Evolutionary conservation across 2,797 vertebrate species (phyloP).

Genomic region (Australoheros facetus): DNA sequence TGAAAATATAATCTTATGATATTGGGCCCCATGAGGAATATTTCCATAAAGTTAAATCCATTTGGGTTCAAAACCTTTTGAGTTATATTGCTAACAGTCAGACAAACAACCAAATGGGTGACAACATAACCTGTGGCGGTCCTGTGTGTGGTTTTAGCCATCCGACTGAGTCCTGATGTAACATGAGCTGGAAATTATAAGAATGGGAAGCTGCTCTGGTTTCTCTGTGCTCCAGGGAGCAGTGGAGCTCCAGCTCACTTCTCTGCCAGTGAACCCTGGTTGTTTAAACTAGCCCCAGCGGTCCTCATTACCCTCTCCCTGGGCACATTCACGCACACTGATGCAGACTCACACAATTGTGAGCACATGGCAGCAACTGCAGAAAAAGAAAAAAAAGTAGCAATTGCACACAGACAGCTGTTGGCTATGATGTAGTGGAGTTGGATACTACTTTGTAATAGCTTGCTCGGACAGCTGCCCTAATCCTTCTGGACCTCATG

Average conservation of each 20-base stretch:
- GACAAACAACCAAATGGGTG: no score
- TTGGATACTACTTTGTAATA: constrained; percentile 39
- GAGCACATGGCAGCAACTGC: constrained; percentile 13
- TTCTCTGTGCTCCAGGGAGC: constrained; percentile 21
- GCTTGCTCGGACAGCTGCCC: constrained; percentile 49
- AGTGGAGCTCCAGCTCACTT: constrained; percentile 59
- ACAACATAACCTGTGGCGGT: no score
- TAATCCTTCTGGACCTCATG: constrained; percentile 41
- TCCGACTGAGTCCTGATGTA: constrained; percentile 24
- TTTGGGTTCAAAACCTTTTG: no score
- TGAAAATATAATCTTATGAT: no score
- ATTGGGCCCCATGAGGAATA: no score
- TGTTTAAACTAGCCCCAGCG: constrained; percentile 79
- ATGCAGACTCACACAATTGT: constrained; percentile 21
- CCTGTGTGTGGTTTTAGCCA: constrained; percentile 12
- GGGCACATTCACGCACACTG: constrained; percentile 42
- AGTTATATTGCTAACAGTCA: no score
- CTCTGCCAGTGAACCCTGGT: constrained; percentile 72
- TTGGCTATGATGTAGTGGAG: constrained; percentile 54
- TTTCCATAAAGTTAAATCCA: no score
- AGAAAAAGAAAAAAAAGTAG: constrained; percentile 19
- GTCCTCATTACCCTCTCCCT: constrained; percentile 83
- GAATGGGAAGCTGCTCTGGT: constrained; percentile 44
- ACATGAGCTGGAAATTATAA: constrained; percentile 47
- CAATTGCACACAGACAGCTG: constrained; percentile 39